Evolutionary conservation across 2,888 invertebrate genomes (phyloP).

Genomic region (Ormyrus labotus): DNA sequence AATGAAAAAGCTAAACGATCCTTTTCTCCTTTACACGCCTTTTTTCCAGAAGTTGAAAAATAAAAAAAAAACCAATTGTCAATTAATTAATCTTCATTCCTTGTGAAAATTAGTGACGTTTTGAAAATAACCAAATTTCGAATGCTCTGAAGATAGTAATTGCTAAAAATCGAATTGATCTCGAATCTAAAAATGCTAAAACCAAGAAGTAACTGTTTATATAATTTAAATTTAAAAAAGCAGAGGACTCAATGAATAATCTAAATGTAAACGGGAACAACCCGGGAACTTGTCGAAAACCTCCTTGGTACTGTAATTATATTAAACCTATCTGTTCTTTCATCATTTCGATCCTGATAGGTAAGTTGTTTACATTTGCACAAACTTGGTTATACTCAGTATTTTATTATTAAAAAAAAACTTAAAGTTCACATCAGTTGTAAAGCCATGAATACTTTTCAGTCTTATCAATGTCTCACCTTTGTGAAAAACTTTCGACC

Average conservation of each 20-base stretch:
- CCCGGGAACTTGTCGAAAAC: slow-evolving; percentile 62
- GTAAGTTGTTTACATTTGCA: slow-evolving; percentile 58
- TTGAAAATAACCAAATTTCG: slow-evolving; percentile 4
- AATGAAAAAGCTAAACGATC: neutral
- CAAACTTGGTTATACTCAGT: no score
- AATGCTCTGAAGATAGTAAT: slow-evolving; percentile 29
- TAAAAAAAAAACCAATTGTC: neutral
- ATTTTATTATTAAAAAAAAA: no score
- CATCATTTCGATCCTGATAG: slow-evolving; percentile 68
- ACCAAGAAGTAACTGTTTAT: neutral
- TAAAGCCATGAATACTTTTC: slow-evolving; percentile 43
- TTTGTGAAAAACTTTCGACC: slow-evolving; percentile 70
- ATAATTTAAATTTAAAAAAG: neutral
- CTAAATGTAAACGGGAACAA: slow-evolving; percentile 64
- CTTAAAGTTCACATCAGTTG: no score
- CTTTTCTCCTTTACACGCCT: neutral
- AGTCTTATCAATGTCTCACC: slow-evolving; percentile 71
- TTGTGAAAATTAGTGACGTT: neutral
- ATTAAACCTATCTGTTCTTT: slow-evolving; percentile 68
- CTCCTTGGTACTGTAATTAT: slow-evolving; percentile 65
- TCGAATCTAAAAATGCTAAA: slow-evolving; percentile 21
- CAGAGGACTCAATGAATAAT: slow-evolving; percentile 64
- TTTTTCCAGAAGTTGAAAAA: neutral
- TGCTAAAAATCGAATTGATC: neutral
- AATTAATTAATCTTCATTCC: neutral